Evolutionary conservation across 2,113 vertebrate genomes (phyloP).

Genomic region (Gracilinanus agilis): DNA sequence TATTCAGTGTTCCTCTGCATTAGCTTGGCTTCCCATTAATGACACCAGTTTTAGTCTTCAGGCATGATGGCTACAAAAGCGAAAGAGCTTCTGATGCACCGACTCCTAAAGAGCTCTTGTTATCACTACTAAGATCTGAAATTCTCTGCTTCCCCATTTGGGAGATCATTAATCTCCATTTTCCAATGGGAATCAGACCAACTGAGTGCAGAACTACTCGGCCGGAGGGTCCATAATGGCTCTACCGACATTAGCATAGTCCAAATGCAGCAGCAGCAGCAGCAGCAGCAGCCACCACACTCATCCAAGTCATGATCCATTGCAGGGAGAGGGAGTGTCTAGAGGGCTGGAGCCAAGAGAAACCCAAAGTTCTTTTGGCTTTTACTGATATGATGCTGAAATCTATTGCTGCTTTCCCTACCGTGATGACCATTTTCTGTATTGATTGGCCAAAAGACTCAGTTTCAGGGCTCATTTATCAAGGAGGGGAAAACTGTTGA

Average conservation of each 20-base stretch:
- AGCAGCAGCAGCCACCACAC: background rate
- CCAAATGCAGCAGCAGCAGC: background rate
- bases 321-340: background rate
- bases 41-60: constrained; percentile 10
- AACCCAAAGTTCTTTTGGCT: constrained; percentile 31
- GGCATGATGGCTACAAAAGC: background rate
- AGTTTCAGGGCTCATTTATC: constrained; percentile 63
- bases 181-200: background rate
- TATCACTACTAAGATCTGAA: constrained; percentile 45
- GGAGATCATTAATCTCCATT: constrained; percentile 23
- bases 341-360: constrained; percentile 8
- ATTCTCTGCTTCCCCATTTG: background rate
- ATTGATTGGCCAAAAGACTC: constrained; percentile 68
- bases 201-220: background rate
- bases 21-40: constrained; percentile 28
- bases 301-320: background rate
- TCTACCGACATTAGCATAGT: background rate
- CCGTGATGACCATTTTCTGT: constrained; percentile 29
- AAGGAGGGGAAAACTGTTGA: constrained; percentile 48
- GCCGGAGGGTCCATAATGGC: background rate
- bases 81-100: background rate
- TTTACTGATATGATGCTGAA: background rate
- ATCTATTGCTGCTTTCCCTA: background rate
- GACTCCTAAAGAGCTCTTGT: constrained; percentile 3
- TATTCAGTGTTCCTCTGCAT: background rate